Evolutionary conservation across 1,140 invertebrate genomes (phyloP).

Genomic region (Philopotamus ludificatus): DNA sequence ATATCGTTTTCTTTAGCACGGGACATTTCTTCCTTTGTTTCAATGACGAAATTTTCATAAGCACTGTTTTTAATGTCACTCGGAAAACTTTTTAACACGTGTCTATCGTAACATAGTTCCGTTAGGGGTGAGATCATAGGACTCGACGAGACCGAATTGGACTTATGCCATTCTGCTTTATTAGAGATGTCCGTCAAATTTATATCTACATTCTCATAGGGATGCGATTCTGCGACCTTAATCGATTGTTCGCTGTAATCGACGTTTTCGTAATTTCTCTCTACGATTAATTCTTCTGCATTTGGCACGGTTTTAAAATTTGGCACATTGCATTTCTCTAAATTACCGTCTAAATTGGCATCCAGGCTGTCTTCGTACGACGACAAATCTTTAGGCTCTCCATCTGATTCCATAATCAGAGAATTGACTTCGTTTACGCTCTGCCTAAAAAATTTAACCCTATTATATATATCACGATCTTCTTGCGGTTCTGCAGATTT

Average conservation of each 20-base stretch:
- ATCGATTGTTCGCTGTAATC: not conserved
- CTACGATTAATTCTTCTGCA: too few species aligned
- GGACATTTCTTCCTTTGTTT: too few species aligned
- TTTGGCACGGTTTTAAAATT: too few species aligned
- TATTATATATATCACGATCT: constrained; percentile 65
- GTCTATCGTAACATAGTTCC: constrained; percentile 28
- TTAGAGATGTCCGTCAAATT: constrained; percentile 38
- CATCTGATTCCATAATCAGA: constrained; percentile 55
- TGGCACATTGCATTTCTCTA: not conserved
- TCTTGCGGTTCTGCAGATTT: constrained; percentile 55
- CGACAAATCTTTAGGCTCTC: constrained; percentile 44
- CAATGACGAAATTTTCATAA: constrained; percentile 37
- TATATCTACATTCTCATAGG: constrained; percentile 57
- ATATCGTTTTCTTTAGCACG: not conserved
- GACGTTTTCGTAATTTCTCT: constrained; percentile 34
- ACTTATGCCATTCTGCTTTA: not conserved
- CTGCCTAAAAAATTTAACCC: constrained; percentile 70
- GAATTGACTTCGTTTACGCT: constrained; percentile 75
- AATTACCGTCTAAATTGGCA: constrained; percentile 30
- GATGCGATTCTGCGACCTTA: constrained; percentile 44
- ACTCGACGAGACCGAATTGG: constrained; percentile 6
- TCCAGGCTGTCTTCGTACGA: constrained; percentile 43
- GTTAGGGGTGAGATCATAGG: constrained; percentile 17
- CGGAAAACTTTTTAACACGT: constrained; percentile 9
- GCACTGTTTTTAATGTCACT: constrained; percentile 2